Conservation (phyloP, 2,113 vertebrate genomes). For the Coregonus clupeaformis region DNA sequence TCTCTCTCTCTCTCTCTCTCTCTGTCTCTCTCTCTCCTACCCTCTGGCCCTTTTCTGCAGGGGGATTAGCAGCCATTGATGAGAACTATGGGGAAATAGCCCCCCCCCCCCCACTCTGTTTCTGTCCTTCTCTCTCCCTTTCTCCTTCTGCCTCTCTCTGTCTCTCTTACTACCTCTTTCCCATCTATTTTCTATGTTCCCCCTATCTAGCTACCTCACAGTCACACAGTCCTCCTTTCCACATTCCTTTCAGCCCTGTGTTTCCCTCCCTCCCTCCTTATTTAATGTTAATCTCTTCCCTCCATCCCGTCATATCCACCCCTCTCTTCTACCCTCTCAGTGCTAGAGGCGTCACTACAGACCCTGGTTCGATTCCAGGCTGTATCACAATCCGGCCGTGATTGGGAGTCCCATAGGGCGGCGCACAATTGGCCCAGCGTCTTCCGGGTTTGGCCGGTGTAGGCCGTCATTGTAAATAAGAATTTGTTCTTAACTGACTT, state of each 20-base stretch:
- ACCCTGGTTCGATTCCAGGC: too few species aligned
- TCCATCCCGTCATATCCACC: neutral
- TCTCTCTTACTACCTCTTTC: neutral
- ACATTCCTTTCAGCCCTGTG: constrained; percentile 7
- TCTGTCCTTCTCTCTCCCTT: constrained; percentile 16
- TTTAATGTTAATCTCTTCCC: neutral
- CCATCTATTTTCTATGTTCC: neutral
- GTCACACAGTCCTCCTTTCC: constrained; percentile 18
- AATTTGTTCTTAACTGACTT: too few species aligned
- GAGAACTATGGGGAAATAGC: constrained; percentile 69
- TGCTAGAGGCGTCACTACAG: too few species aligned
- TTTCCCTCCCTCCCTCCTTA: neutral
- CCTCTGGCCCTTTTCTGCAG: constrained; percentile 31
- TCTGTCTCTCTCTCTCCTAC: constrained; percentile 28
- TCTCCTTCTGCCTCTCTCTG: neutral
- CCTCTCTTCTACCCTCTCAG: neutral
- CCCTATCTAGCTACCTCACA: constrained; percentile 12
- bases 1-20: constrained; percentile 17
- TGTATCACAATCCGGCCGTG: too few species aligned
- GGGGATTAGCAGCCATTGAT: constrained; percentile 65
- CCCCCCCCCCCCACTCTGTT: constrained; percentile 25
- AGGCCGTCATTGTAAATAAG: too few species aligned
- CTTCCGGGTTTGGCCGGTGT: too few species aligned
- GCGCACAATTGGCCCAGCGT: too few species aligned
- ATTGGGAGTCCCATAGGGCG: too few species aligned